Conservation (phyloP, 2,797 vertebrate species). For the Phataginus tetradactyla region DNA sequence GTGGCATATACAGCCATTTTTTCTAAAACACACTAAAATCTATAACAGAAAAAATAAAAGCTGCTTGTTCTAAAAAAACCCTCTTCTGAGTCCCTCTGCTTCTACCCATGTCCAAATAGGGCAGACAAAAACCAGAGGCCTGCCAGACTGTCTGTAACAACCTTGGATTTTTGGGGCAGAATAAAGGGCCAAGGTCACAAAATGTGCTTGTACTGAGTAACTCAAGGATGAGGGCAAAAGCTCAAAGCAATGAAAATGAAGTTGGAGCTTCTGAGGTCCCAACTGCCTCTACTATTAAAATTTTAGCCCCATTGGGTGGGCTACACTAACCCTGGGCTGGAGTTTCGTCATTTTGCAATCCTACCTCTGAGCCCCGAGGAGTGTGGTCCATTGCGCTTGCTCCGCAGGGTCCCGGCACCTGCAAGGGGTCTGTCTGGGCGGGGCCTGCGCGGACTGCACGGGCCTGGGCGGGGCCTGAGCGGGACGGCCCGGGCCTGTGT, state of each 20-base stretch:
- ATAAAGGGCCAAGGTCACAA: background rate
- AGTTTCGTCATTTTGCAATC: rapidly evolving
- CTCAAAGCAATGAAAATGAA: background rate
- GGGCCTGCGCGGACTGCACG: rapidly evolving
- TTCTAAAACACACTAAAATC: background rate
- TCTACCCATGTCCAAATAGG: background rate
- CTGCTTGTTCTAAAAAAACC: background rate
- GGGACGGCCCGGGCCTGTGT: background rate
- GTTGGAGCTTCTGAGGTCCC: background rate
- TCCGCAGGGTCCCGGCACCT: rapidly evolving
- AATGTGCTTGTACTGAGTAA: background rate
- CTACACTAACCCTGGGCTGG: rapidly evolving
- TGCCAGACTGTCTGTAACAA: background rate
- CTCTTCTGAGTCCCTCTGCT: too few species aligned
- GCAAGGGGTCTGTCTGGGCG: background rate
- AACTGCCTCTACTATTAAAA: rapidly evolving
- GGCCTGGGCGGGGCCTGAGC: rapidly evolving
- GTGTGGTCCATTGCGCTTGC: background rate
- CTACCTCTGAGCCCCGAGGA: rapidly evolving
- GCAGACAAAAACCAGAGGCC: background rate
- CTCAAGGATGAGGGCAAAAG: background rate
- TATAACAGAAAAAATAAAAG: background rate
- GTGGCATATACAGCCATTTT: background rate
- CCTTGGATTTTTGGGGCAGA: background rate
- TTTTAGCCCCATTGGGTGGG: rapidly evolving